phyloP scores from a whole-genome alignment of 2,113 vertebrate genomes.

The Amblyornis subalaris region DNA sequence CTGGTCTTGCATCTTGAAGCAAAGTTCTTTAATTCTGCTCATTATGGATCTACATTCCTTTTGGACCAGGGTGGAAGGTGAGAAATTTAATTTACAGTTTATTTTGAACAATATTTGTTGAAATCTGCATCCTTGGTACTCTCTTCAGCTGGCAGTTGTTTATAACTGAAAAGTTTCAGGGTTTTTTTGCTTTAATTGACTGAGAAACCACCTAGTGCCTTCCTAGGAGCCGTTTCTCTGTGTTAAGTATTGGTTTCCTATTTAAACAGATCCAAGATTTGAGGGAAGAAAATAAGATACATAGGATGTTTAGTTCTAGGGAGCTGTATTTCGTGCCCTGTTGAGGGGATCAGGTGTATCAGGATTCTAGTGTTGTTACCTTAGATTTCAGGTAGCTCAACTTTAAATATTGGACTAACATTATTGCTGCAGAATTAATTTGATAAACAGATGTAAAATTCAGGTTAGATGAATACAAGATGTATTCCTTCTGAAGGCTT shows the following conservation, averaged over 20 bases:
- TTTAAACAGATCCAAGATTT: not conserved
- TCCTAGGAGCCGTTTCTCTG: not conserved
- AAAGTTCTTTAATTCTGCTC: not conserved
- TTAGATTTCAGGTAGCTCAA: not conserved
- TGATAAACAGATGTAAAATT: not conserved
- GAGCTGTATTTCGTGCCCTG: not conserved
- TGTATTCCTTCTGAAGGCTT: not conserved
- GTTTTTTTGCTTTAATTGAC: not conserved
- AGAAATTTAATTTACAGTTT: not conserved
- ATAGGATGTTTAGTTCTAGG: not conserved
- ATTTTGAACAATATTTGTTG: not conserved
- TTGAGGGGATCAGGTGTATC: not conserved
- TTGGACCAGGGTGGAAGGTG: not conserved
- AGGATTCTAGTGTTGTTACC: not conserved
- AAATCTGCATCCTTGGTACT: not conserved
- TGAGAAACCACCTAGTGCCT: not conserved
- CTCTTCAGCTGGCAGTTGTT: not conserved
- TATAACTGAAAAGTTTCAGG: not conserved
- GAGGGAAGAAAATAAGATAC: not conserved
- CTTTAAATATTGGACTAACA: not conserved
- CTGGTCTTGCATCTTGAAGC: not conserved
- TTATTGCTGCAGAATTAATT: not conserved
- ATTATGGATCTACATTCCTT: not conserved
- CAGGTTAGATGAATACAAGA: not conserved
- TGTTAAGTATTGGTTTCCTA: not conserved